Percentiles rank a stretch among this genome's conserved stretches.
Conservation (phyloP, 2,113 vertebrate species). For the Pongo pygmaeus region DNA sequence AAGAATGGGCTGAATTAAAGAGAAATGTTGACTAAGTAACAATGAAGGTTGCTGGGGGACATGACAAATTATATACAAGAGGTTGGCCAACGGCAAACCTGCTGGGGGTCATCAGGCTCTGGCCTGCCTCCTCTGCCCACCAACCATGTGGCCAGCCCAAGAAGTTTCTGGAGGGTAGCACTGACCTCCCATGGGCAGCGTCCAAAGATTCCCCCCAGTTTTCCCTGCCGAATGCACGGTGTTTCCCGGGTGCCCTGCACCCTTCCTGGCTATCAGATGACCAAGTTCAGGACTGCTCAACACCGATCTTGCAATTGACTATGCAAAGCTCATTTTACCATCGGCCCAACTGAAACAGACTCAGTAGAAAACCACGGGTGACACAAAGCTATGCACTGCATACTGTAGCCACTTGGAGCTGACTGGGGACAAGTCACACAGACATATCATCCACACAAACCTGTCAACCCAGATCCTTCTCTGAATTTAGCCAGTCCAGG, state of each 20-base stretch:
- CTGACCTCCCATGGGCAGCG: rapidly evolving
- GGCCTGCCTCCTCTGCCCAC: background rate
- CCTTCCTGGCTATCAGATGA: background rate
- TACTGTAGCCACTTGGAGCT: background rate
- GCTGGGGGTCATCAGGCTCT: rapidly evolving
- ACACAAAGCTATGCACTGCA: background rate
- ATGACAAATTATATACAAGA: background rate
- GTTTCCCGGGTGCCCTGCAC: background rate
- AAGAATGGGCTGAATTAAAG: background rate
- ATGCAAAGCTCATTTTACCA: background rate
- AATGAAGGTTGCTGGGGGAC: no score
- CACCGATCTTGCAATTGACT: background rate
- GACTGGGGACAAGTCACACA: background rate
- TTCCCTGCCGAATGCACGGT: no score
- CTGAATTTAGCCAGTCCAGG: background rate
- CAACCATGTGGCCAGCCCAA: rapidly evolving
- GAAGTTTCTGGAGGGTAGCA: background rate
- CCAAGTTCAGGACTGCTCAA: background rate
- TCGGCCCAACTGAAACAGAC: no score
- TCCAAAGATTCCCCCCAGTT: background rate
- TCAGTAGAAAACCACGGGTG: background rate
- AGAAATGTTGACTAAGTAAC: background rate
- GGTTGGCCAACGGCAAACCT: background rate
- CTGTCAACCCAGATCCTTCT: background rate
- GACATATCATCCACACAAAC: background rate